These are phyloP conservation scores for Tragulus kanchil DNA, from an alignment of 2,113 vertebrate genomes.

Conservation along the genomic window DNA sequence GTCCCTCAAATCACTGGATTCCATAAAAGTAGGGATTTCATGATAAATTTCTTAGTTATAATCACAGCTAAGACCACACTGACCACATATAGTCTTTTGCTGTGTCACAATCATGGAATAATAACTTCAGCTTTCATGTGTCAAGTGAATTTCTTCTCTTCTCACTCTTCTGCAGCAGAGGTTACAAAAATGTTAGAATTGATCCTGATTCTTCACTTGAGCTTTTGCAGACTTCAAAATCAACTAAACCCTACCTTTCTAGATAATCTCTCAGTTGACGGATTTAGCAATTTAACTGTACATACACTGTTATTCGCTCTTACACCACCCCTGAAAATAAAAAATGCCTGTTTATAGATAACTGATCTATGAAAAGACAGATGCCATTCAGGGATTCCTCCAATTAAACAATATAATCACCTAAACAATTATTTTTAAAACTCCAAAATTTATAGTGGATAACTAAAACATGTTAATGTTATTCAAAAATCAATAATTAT, in stretches of 20 bases:
- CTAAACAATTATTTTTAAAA: not conserved
- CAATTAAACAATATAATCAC: conserved; percentile 23
- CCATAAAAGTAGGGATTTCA: conserved; percentile 15
- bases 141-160: not conserved
- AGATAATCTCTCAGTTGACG: not conserved
- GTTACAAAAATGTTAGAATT: not conserved
- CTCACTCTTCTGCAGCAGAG: not conserved
- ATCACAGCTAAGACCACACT: not conserved
- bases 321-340: not conserved
- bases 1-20: not conserved
- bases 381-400: not conserved
- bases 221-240: not conserved
- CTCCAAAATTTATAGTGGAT: conserved; percentile 1
- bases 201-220: not conserved
- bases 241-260: not conserved
- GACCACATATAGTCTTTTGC: not conserved
- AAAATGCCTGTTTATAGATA: not conserved
- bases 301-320: not conserved
- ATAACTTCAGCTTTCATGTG: conserved; percentile 14
- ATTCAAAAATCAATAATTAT: conserved; percentile 30
- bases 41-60: not conserved
- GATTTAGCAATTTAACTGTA: not conserved
- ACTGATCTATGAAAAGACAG: conserved; percentile 25
- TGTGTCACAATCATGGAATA: not conserved
- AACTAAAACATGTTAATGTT: not conserved